Evolutionary conservation across 2,888 invertebrate species (phyloP).

Genomic region (Stenodema calcarata): DNA sequence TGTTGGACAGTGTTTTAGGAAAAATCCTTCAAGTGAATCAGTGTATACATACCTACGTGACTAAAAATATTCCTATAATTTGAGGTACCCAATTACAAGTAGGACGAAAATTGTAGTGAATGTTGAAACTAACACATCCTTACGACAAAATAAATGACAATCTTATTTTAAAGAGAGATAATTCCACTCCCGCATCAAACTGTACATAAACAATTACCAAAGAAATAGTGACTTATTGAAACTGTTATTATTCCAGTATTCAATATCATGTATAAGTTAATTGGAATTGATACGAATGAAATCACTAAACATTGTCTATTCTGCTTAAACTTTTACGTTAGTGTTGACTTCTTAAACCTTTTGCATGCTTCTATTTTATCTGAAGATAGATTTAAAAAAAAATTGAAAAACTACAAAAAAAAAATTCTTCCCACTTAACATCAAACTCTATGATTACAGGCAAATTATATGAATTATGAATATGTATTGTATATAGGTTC

Average conservation of each 20-base stretch:
- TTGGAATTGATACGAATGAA: conserved; percentile 15
- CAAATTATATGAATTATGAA: neutral
- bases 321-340: conserved; percentile 13
- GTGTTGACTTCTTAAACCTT: conserved; percentile 43
- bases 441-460: conserved; percentile 31
- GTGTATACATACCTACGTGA: neutral
- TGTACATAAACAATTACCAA: conserved; percentile 17
- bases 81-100: neutral
- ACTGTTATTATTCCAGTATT: neutral
- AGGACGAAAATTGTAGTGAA: neutral
- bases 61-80: neutral
- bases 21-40: neutral
- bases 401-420: conserved; percentile 19
- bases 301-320: conserved; percentile 1
- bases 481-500: neutral
- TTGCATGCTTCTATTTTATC: conserved; percentile 47
- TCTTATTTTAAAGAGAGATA: conserved; percentile 16
- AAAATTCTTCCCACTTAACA: conserved; percentile 51
- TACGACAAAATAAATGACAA: conserved; percentile 28
- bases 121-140: neutral
- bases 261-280: conserved; percentile 1
- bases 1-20: neutral
- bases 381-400: neutral
- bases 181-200: neutral
- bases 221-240: neutral